These are phyloP conservation scores for Diploptera punctata DNA, from an alignment of 2,888 invertebrate genomes.

Conservation along the genomic window DNA sequence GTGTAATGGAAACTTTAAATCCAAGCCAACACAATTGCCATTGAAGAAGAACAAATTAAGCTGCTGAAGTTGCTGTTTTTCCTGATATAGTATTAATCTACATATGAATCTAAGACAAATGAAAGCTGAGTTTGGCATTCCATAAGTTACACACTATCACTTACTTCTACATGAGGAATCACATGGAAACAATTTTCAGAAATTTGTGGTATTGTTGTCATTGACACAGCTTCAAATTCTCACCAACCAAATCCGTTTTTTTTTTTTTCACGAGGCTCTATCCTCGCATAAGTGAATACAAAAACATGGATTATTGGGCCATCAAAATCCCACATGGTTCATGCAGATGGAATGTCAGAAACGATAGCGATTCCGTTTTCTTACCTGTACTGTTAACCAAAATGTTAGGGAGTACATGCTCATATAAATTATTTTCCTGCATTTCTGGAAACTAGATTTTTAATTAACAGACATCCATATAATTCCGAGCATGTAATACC, in stretches of 20 bases:
- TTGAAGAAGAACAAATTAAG: background rate
- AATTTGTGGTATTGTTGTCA: background rate
- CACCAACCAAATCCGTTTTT: background rate
- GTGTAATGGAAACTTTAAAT: background rate
- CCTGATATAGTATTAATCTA: background rate
- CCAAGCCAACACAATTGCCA: background rate
- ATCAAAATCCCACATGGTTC: background rate
- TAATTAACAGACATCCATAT: background rate
- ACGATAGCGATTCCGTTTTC: background rate
- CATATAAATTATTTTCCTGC: background rate
- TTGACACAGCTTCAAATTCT: background rate
- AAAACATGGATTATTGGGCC: background rate
- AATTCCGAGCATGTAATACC: background rate
- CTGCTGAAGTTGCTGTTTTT: background rate
- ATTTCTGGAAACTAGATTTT: background rate
- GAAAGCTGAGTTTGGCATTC: background rate
- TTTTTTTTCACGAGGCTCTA: background rate
- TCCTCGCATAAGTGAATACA: background rate
- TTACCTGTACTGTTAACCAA: background rate
- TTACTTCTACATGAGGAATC: background rate
- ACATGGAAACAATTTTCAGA: background rate
- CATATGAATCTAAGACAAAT: background rate
- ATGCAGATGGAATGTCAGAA: background rate
- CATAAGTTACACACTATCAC: background rate
- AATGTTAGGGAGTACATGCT: background rate